A percentile compares a stretch with the other conserved stretches of the same genome.
phyloP scores from a whole-genome alignment of 2,888 invertebrate genomes.

The Ectemnius cavifrons region DNA sequence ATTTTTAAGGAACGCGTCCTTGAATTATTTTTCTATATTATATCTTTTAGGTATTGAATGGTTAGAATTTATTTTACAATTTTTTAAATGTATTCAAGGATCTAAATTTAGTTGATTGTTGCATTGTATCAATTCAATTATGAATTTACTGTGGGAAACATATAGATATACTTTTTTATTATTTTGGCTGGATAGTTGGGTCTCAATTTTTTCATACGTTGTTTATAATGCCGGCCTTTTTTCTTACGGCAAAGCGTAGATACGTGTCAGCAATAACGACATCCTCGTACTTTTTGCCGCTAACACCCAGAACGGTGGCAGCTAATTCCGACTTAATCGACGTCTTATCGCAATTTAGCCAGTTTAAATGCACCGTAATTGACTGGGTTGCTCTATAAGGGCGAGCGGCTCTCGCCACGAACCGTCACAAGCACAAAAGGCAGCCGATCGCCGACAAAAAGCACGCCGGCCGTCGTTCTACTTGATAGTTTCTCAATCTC shows the following conservation, averaged over 20 bases:
- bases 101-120: too few species aligned
- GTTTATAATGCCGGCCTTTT: too few species aligned
- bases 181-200: too few species aligned
- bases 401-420: conserved; percentile 42
- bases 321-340: conserved; percentile 62
- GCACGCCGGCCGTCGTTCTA: conserved; percentile 14
- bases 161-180: too few species aligned
- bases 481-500: conserved; percentile 41
- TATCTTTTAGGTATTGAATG: too few species aligned
- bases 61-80: too few species aligned
- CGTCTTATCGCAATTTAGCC: conserved; percentile 61
- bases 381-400: conserved; percentile 58
- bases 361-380: conserved; percentile 60
- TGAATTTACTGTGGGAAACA: too few species aligned
- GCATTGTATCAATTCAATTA: too few species aligned
- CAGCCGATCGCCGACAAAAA: conserved; percentile 36
- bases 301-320: conserved; percentile 22
- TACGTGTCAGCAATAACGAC: conserved; percentile 62
- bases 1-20: too few species aligned
- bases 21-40: too few species aligned
- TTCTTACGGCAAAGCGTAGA: conserved; percentile 34
- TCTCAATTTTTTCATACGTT: too few species aligned
- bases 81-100: too few species aligned
- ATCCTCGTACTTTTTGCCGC: conserved; percentile 52
- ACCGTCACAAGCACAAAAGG: conserved; percentile 52